Percentiles rank a stretch among this genome's conserved stretches.
phyloP scores from a whole-genome alignment of 1,140 invertebrate genomes.

The Uloborus diversus region DNA sequence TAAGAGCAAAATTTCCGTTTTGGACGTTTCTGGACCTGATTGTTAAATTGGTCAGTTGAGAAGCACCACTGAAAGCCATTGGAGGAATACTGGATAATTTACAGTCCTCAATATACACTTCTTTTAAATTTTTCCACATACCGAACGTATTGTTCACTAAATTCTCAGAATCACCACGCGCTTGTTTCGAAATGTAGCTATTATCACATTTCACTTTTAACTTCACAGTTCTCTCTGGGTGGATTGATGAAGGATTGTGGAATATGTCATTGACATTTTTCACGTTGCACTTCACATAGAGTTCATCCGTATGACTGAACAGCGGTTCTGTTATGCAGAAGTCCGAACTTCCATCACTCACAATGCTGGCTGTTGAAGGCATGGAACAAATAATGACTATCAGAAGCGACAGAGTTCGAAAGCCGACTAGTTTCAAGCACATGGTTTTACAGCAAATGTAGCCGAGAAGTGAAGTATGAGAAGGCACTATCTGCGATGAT shows the following conservation, averaged over 20 bases:
- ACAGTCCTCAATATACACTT: constrained; percentile 79
- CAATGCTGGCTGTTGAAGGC: neutral
- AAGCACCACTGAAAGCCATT: constrained; percentile 74
- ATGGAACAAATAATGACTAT: neutral
- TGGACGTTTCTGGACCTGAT: constrained; percentile 81
- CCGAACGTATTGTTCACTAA: constrained; percentile 73
- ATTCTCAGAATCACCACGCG: constrained; percentile 57
- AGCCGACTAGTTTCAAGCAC: neutral
- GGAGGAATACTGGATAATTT: constrained; percentile 78
- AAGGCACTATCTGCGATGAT: neutral
- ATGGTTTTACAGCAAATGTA: neutral
- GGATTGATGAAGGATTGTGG: constrained; percentile 58
- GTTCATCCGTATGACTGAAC: neutral
- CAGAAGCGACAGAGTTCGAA: neutral
- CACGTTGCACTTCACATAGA: constrained; percentile 53
- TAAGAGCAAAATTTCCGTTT: constrained; percentile 80
- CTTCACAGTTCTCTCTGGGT: constrained; percentile 46
- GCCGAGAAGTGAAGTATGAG: neutral
- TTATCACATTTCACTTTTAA: constrained; percentile 57
- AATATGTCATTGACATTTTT: constrained; percentile 53
- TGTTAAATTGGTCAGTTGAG: constrained; percentile 74
- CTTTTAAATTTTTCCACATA: constrained; percentile 75
- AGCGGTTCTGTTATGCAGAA: constrained; percentile 3
- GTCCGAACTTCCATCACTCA: neutral
- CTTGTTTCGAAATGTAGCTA: constrained; percentile 64